Base-by-base conservation (phyloP, 2,888 invertebrate species). In the Holacanthella duospinosa region DNA sequence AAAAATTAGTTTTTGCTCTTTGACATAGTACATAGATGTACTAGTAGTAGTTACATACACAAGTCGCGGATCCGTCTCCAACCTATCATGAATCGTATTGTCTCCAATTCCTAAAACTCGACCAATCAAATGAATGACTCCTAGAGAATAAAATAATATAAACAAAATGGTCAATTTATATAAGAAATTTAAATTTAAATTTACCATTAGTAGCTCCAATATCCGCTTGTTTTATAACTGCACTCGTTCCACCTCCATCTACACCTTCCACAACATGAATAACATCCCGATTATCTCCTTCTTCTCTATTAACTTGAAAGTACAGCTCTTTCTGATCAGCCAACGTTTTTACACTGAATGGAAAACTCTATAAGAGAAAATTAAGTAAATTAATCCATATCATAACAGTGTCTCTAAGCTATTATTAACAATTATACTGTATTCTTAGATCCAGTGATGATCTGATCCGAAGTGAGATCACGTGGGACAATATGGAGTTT, bases 61-160 rank as follows among this genome's bases (percentile, higher is more conserved):
- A 64, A 93, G 81, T 86, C 89, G 88, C 0, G 90, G 89, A 79
- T 93, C 93, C 21, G 87, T 86, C 73, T 83, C 83, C 66, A 94
- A 78, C 78, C 93, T 93, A 73, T 89, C 87, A 64, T 85, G 82
- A 16, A 93, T 86, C 1, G 88, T 91, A 25, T 88, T 86, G 74
- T 89, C 90, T 2, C 93, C 92, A 58, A 93, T 86, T 54, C 93
- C 94, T 16, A 95, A 82, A 6, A 95, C 89, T 74, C 88, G 83
- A 77, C 94, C 90, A 73, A 95, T 92, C 74, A 95, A 89, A 77
- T 95, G 94, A 59, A 95, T 87, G 74, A 89, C 88, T 27, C 95
- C 95, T 36, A 16, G 9, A 6, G n/a, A n/a, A n/a, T n/a, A n/a
- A n/a, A n/a, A n/a, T n/a, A n/a, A n/a, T n/a, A n/a, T n/a, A n/a